Evolutionary conservation across 2,113 vertebrate genomes (phyloP), one percentile per base, ranked within the genome.

Genomic region (Neodon shergylaensis): DNA sequence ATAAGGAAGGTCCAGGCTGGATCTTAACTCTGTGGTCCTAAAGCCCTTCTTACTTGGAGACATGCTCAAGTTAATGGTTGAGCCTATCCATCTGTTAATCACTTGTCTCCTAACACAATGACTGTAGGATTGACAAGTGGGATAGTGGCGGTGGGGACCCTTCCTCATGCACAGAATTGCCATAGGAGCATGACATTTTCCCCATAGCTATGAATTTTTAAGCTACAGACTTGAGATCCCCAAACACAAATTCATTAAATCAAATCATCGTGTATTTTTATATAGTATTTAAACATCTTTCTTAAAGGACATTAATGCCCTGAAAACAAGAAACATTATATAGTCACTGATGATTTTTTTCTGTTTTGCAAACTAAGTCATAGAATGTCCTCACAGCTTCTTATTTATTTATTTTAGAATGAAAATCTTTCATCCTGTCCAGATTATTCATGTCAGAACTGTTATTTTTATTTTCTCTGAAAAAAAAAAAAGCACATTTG

Each of bases 321-420:
- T 82, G 44, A 95, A 89, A 61, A 74, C 66, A 68, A 93, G 91
- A 61, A 94, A 22, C 10, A 44, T 68, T 94, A 58, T 82, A 52
- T 89, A 70, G 33, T 73, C 61, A 14, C 22, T 66, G 21, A 13
- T 77, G 10, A 88, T 70, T 89, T 83, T 77, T 93, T 58, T 58
- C 54, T 13, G 7, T 82, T 52, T 96, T 81, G 79, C 83, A 58
- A 95, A 79, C 7, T 77, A 85, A 95, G 82, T 81, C 22, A n/a
- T 92, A n/a, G 78, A 54, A 54, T 82, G 5, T 76, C 79, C 24
- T 92, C 52, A 92, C 4, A 79, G 47, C 61, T 92, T 87, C 9
- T 91, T 88, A 21, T 72, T 86, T 49, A 82, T 88, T 33, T 78
- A 42, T 95, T 96, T 93, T 72, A 90, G 49, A 79, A 92, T 93